Evolutionary conservation across 1,140 invertebrate genomes (phyloP), one percentile per base, ranked within the genome.

Genomic region (Aphidius gifuensis): DNA sequence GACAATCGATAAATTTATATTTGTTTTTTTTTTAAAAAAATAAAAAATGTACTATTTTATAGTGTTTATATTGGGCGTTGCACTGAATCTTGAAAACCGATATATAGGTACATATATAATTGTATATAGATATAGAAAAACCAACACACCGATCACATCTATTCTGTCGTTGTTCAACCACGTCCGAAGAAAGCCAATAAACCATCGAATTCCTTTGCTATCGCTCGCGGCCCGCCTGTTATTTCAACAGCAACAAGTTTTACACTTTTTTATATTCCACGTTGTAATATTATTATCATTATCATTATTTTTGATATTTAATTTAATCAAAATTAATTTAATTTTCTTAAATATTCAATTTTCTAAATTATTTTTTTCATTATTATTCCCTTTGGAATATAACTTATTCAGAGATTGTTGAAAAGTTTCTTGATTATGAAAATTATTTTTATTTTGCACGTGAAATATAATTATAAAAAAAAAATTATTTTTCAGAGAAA

Each of bases 161-260:
- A 68, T 71, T 67, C 67, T 66, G 62, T 68, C 71, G 66, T 77
- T 77, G 68, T 77, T 74, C 73, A 68, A 65, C 73, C 76, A 78
- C 75, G 74, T 78, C 71, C 74, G 70, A 78, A 71, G 64, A 76
- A 78, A 78, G 72, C 75, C 76, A 79, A 78, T 78, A 80, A 78
- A 80, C 75, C 74, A 78, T 78, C 75, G 75, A 78, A 80, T 80
- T 80, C 72, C 72, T 70, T 66, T 69, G 75, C 68, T 78, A 75
- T 78, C 71, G 73, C 72, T 67, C 63, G 65, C 71, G 66, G 39
- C 53, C 53, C 62, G 72, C 64, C 68, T 60, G 67, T 67, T 69
- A 66, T 69, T 58, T 63, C 68, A 68, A 71, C 71, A 78, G 76
- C 76, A 78, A 78, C 76, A 78, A 78, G 76, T 77, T 69, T 68